Evolutionary conservation across 2,888 invertebrate species (phyloP).

Genomic region (Diaprepes abbreviatus): DNA sequence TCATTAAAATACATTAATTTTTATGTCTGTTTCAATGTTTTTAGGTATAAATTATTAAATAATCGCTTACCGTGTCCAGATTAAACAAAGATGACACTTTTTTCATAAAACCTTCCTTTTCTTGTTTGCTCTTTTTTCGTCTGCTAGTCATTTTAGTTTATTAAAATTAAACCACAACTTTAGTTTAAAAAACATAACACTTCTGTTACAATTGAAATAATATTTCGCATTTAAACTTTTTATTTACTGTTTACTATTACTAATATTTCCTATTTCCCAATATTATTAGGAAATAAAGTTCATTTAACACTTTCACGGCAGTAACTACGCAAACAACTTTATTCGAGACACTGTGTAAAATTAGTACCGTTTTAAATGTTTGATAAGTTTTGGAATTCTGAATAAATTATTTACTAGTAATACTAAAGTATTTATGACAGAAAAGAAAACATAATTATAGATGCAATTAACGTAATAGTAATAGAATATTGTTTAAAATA

Average conservation of each 20-base stretch:
- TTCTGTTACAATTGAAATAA: neutral
- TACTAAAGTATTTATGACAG: constrained; percentile 2
- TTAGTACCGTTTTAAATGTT: constrained; percentile 4
- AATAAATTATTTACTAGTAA: constrained; percentile 6
- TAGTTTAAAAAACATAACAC: constrained; percentile 19
- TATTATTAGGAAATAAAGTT: too few relatives aligned
- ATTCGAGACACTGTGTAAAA: neutral
- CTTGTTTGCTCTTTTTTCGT: constrained; percentile 76
- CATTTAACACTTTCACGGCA: too few relatives aligned
- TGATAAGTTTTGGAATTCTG: constrained; percentile 1
- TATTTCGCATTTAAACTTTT: neutral
- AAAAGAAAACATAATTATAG: neutral
- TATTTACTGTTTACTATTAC: too few relatives aligned
- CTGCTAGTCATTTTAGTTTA: constrained; percentile 72
- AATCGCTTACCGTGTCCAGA: constrained; percentile 83
- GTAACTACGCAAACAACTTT: neutral
- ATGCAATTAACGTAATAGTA: neutral
- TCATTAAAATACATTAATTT: neutral
- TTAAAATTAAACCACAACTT: neutral
- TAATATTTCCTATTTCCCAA: too few relatives aligned
- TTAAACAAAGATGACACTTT: constrained; percentile 91
- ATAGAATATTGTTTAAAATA: neutral
- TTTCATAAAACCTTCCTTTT: constrained; percentile 81
- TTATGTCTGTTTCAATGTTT: neutral
- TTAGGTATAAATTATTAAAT: too few relatives aligned